phyloP scores from a whole-genome alignment of 2,888 invertebrate genomes.

The Tachina fera region DNA sequence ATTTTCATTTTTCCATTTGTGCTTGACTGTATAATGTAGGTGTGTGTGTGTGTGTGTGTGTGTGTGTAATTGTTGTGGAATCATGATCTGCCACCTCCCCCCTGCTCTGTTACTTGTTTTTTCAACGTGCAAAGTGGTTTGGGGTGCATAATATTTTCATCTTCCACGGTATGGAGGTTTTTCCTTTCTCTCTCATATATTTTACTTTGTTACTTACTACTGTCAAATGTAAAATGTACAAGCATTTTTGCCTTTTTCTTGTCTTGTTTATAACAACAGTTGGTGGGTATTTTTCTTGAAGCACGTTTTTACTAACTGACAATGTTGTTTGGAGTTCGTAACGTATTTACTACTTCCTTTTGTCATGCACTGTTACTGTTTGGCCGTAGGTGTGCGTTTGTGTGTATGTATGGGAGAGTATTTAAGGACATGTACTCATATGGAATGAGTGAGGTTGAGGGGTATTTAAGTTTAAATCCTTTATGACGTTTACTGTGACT shows the following conservation, averaged over 20 bases:
- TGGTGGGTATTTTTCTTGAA: conserved; percentile 26
- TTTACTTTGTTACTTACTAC: conserved; percentile 35
- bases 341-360: conserved; percentile 41
- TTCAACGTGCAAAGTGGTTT: conserved; percentile 11
- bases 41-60: conserved; percentile 30
- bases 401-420: background rate
- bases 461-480: conserved; percentile 57
- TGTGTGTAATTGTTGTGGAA: conserved; percentile 22
- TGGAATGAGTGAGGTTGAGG: conserved; percentile 2
- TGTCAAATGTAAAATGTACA: conserved; percentile 53
- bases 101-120: background rate
- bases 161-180: conserved; percentile 48
- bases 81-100: conserved; percentile 35
- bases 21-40: background rate
- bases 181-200: background rate
- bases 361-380: background rate
- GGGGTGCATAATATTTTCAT: conserved; percentile 45
- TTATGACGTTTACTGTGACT: conserved; percentile 60
- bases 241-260: conserved; percentile 36
- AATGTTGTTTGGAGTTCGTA: conserved; percentile 63
- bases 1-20: conserved; percentile 57
- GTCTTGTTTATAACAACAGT: conserved; percentile 4
- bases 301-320: conserved; percentile 67
- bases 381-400: background rate
- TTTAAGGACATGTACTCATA: background rate